Evolutionary conservation across 2,888 invertebrate genomes (phyloP).

Genomic region (Thelaira solivaga): DNA sequence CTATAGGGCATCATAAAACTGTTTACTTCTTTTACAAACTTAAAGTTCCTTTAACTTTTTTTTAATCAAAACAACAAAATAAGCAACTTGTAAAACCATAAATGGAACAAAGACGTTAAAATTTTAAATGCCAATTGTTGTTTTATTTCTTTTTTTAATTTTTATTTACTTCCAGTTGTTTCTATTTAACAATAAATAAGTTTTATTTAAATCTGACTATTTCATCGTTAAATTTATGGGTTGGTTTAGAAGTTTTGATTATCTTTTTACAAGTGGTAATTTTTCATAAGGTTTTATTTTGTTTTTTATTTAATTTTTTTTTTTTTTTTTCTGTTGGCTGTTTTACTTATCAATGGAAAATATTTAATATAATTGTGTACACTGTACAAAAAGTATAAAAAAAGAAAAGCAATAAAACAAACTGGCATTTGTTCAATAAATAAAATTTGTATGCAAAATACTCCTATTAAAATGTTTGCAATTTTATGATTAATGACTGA

Average conservation of each 20-base stretch:
- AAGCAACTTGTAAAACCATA: constrained; percentile 10
- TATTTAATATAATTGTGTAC: neutral
- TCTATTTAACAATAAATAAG: constrained; percentile 6
- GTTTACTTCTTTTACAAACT: neutral
- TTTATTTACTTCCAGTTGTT: constrained; percentile 27
- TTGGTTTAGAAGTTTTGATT: constrained; percentile 59
- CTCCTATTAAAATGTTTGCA: neutral
- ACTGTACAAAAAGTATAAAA: neutral
- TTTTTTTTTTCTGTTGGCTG: no score
- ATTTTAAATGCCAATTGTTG: constrained; percentile 55
- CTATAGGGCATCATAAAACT: neutral
- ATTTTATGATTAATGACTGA: constrained; percentile 34
- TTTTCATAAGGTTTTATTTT: no score
- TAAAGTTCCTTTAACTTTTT: neutral
- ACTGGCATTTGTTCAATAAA: constrained; percentile 39
- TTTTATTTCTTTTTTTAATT: constrained; percentile 9
- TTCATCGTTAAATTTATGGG: constrained; percentile 57
- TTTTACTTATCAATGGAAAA: neutral
- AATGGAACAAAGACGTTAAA: constrained; percentile 55
- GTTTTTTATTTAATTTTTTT: no score
- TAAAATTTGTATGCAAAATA: neutral
- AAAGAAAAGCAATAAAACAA: constrained; percentile 23
- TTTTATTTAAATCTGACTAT: constrained; percentile 35
- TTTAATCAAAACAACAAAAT: neutral
- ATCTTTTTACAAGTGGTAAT: constrained; percentile 56